Conservation (phyloP, 1,140 invertebrate species). For the Mylabris phalerata region DNA sequence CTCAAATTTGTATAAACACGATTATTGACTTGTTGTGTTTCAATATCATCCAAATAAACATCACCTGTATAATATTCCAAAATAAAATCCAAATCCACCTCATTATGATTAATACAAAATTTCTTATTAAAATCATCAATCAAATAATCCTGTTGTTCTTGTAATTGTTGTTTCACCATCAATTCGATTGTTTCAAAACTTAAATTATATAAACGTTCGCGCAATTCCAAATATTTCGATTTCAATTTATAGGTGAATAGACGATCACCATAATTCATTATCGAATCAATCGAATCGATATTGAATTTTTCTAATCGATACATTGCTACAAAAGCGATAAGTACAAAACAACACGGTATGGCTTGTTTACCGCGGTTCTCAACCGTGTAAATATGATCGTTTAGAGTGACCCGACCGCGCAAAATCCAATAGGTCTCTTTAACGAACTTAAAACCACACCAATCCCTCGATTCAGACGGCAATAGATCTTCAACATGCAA, state of each 20-base stretch:
- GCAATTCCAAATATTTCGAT: conserved; percentile 33
- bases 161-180: conserved; percentile 17
- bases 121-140: conserved; percentile 24
- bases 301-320: conserved; percentile 37
- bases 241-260: conserved; percentile 35
- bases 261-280: conserved; percentile 46
- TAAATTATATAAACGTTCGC: conserved; percentile 21
- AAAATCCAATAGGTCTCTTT: conserved; percentile 23
- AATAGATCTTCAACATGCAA: not conserved
- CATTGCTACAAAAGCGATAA: conserved; percentile 20
- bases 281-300: conserved; percentile 40
- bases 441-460: conserved; percentile 25
- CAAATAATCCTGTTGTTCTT: conserved; percentile 29
- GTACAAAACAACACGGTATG: conserved; percentile 19
- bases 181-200: conserved; percentile 25
- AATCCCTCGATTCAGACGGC: conserved; percentile 13
- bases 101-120: conserved; percentile 21
- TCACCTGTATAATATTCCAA: conserved; percentile 38
- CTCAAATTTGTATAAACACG: conserved; percentile 15
- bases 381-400: conserved; percentile 15
- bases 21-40: conserved; percentile 30
- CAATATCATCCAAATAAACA: conserved; percentile 9
- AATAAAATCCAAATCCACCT: conserved; percentile 30
- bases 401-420: not conserved
- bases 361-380: conserved; percentile 26